Percentiles rank a stretch among this genome's conserved stretches.
Evolutionary conservation across 1,140 invertebrate species (phyloP).

Genomic region (Rhagoletis zephyria): DNA sequence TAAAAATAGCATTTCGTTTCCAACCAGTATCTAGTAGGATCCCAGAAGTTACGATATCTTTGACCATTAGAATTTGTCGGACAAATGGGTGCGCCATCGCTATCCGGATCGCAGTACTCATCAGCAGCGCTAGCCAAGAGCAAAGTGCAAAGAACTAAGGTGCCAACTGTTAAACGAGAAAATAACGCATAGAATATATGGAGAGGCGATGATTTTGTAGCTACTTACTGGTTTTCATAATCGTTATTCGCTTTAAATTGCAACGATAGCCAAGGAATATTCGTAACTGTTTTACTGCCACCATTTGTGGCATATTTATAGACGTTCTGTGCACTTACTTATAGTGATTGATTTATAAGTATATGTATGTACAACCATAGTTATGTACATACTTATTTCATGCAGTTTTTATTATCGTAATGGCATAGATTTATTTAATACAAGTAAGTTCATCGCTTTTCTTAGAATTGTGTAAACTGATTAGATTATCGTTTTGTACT

Average conservation of each 20-base stretch:
- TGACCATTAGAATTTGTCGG: not conserved
- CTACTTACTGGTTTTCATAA: not conserved
- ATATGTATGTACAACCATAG: not conserved
- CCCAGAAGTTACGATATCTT: slow-evolving; percentile 34
- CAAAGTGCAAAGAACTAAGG: not conserved
- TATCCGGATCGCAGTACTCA: not conserved
- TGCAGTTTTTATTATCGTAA: not conserved
- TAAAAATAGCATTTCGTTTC: too few relatives aligned
- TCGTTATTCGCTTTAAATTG: not conserved
- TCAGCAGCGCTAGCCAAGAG: not conserved
- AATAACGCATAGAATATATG: not conserved
- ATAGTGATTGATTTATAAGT: too few relatives aligned
- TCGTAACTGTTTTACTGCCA: not conserved
- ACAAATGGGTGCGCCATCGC: slow-evolving; percentile 20
- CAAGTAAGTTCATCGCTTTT: not conserved
- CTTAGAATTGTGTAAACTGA: not conserved
- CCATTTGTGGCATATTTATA: not conserved
- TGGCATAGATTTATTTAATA: not conserved
- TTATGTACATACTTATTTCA: not conserved
- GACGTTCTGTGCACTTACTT: not conserved
- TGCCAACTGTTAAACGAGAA: not conserved
- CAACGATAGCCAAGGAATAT: not conserved
- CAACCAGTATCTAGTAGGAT: slow-evolving; percentile 35
- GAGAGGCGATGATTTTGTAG: not conserved
- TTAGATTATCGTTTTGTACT: not conserved